Percentiles rank a stretch among this genome's conserved stretches.
Evolutionary conservation across 2,888 invertebrate genomes (phyloP).

Genomic region (Celastrina argiolus): DNA sequence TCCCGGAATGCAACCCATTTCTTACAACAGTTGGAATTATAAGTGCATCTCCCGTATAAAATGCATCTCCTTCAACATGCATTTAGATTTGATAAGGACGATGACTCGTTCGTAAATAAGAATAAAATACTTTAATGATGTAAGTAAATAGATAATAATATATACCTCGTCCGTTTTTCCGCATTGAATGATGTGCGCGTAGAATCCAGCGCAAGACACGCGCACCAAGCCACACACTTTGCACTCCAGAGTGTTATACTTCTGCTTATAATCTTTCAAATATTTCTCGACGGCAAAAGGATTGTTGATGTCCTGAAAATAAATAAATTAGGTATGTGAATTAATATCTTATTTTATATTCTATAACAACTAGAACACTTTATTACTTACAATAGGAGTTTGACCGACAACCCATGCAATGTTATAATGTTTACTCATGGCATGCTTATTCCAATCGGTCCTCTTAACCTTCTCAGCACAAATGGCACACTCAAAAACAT

Average conservation of each 20-base stretch:
- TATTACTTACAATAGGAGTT: conserved; percentile 50
- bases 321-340: too few relatives aligned
- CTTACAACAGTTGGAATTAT: too few relatives aligned
- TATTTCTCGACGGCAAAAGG: conserved; percentile 60
- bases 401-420: conserved; percentile 54
- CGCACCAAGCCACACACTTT: conserved; percentile 71
- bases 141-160: conserved; percentile 7
- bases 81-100: too few relatives aligned
- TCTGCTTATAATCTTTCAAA: conserved; percentile 60
- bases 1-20: too few relatives aligned
- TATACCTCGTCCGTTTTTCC: conserved; percentile 75
- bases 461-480: conserved; percentile 42
- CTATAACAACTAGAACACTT: neutral
- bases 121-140: too few relatives aligned
- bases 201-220: conserved; percentile 76
- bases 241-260: conserved; percentile 66
- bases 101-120: too few relatives aligned
- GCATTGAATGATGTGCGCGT: conserved; percentile 79
- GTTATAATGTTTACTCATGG: conserved; percentile 54
- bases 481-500: conserved; percentile 44
- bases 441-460: conserved; percentile 46
- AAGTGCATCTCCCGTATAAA: too few relatives aligned
- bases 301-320: conserved; percentile 70
- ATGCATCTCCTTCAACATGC: too few relatives aligned
- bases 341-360: neutral